These are phyloP conservation scores for Sylvia atricapilla DNA, from an alignment of 2,113 vertebrate genomes.

Conservation along the genomic window DNA sequence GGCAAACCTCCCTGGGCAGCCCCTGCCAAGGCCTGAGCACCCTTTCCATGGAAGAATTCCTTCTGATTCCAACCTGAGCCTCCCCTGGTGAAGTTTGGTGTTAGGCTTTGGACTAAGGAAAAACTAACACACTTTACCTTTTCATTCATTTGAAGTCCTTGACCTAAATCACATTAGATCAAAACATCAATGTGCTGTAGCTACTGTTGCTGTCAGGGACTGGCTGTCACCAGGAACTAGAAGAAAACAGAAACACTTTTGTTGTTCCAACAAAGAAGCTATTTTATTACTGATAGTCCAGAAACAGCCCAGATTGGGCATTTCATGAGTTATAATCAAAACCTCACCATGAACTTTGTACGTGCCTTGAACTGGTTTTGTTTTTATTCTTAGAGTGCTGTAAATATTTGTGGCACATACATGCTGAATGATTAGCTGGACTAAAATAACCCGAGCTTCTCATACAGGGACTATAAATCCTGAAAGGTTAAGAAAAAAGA, in stretches of 20 bases:
- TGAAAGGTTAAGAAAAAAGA: not conserved
- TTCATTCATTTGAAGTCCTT: not conserved
- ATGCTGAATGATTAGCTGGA: not conserved
- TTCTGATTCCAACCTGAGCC: fast-evolving
- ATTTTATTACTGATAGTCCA: not conserved
- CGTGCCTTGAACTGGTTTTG: not conserved
- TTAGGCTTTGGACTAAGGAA: not conserved
- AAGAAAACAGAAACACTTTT: not conserved
- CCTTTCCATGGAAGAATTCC: not conserved
- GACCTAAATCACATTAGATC: not conserved
- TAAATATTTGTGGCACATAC: not conserved
- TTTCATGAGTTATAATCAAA: not conserved
- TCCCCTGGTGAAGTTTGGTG: not conserved
- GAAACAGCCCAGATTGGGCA: not conserved
- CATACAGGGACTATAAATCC: not conserved
- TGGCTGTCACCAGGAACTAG: not conserved
- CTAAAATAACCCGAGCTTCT: not conserved
- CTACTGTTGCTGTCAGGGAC: not conserved
- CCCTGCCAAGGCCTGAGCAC: not conserved
- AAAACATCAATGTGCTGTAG: not conserved
- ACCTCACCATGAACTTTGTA: not conserved
- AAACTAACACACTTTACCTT: not conserved
- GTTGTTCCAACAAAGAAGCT: not conserved
- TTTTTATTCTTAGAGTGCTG: not conserved
- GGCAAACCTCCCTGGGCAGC: not conserved